Percentiles rank a stretch among this genome's conserved stretches.
phyloP scores from a whole-genome alignment of 2,113 vertebrate species.

The Cochlearius cochlearius region DNA sequence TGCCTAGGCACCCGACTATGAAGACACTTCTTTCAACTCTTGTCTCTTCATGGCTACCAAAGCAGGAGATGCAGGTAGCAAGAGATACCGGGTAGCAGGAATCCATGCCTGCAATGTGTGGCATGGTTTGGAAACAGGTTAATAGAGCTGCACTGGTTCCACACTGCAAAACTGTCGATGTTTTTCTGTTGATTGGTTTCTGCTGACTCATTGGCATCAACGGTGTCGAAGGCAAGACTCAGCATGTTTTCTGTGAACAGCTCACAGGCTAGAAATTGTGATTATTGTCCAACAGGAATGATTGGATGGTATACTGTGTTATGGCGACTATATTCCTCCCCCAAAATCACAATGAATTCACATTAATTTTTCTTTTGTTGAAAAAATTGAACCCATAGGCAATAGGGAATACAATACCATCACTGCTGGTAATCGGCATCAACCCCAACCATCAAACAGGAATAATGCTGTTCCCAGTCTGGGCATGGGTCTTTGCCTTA shows the following conservation, averaged over 20 bases:
- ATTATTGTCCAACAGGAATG: neutral
- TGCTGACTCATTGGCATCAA: neutral
- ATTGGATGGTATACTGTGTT: neutral
- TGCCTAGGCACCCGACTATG: neutral
- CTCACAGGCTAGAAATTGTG: neutral
- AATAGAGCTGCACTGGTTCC: neutral
- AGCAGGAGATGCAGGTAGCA: neutral
- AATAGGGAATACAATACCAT: neutral
- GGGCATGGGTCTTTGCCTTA: neutral
- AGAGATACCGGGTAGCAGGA: neutral
- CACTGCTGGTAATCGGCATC: neutral
- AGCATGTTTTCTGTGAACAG: neutral
- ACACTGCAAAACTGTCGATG: neutral
- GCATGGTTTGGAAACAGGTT: neutral
- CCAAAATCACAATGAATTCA: neutral
- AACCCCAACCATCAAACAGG: too few species aligned
- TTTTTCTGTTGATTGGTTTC: neutral
- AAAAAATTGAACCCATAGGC: neutral
- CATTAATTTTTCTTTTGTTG: neutral
- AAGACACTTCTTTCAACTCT: neutral
- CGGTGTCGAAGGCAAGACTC: neutral
- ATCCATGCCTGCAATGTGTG: neutral
- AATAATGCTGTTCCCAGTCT: neutral
- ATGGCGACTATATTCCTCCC: neutral
- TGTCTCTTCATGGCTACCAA: neutral